Conservation (phyloP, 1,140 invertebrate species). For the Schlechtendalia chinensis region DNA sequence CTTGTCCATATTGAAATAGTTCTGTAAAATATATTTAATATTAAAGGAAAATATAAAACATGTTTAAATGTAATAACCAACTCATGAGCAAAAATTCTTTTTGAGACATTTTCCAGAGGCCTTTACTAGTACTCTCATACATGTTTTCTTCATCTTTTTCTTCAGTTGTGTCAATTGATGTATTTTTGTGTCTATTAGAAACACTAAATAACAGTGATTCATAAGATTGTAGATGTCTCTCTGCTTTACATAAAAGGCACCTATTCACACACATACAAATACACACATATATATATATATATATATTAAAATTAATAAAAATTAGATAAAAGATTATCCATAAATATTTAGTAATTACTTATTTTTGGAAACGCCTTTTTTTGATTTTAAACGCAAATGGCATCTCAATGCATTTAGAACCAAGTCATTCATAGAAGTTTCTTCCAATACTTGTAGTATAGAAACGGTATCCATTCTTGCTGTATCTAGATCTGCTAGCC, state of each 20-base stretch:
- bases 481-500: constrained; percentile 57
- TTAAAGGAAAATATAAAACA: not conserved
- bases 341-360: not conserved
- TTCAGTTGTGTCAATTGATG: constrained; percentile 55
- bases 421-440: constrained; percentile 56
- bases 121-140: constrained; percentile 54
- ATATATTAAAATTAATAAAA: not conserved
- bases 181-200: constrained; percentile 55
- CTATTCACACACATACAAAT: constrained; percentile 49
- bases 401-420: constrained; percentile 65
- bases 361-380: constrained; percentile 50
- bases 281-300: not conserved
- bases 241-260: constrained; percentile 60
- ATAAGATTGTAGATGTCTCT: constrained; percentile 60
- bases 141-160: constrained; percentile 32
- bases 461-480: constrained; percentile 56
- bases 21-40: constrained; percentile 45
- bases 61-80: not conserved
- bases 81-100: constrained; percentile 60
- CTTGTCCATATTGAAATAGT: constrained; percentile 46
- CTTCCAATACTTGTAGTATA: constrained; percentile 56
- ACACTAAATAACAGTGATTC: constrained; percentile 61
- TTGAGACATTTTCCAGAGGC: constrained; percentile 59
- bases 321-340: not conserved
- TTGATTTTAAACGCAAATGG: constrained; percentile 62